These are phyloP conservation scores for Nylanderia fulva DNA, from an alignment of 1,140 invertebrate genomes.

Conservation along the genomic window DNA sequence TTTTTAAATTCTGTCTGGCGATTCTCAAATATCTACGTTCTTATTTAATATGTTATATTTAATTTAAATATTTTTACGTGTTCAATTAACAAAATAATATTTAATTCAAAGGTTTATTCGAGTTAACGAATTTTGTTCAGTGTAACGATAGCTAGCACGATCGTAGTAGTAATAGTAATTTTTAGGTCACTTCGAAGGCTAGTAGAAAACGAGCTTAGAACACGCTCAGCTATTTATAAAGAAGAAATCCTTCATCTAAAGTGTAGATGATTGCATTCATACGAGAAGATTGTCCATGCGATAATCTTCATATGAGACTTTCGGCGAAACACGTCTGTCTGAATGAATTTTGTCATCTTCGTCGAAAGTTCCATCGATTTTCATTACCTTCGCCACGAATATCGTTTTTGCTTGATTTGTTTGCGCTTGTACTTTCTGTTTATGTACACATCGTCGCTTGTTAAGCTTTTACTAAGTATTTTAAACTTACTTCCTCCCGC, in stretches of 20 bases:
- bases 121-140: too few species aligned
- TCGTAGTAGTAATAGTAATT: slow-evolving; percentile 37
- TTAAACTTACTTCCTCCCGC: neutral
- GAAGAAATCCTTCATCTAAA: slow-evolving; percentile 60
- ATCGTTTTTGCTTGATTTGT: slow-evolving; percentile 15
- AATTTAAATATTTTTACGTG: too few species aligned
- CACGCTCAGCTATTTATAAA: slow-evolving; percentile 63
- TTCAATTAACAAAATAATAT: too few species aligned
- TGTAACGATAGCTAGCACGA: slow-evolving; percentile 21
- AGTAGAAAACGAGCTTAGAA: slow-evolving; percentile 64
- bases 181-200: slow-evolving; percentile 53
- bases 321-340: neutral
- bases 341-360: neutral
- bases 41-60: too few species aligned
- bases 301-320: slow-evolving; percentile 46
- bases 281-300: slow-evolving; percentile 71
- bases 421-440: slow-evolving; percentile 21
- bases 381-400: slow-evolving; percentile 53
- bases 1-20: too few species aligned
- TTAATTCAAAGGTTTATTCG: too few species aligned
- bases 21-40: too few species aligned
- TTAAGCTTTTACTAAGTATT: slow-evolving; percentile 17
- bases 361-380: slow-evolving; percentile 51
- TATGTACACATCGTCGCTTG: neutral
- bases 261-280: slow-evolving; percentile 70